Evolutionary conservation across 1,140 invertebrate species (phyloP).

Genomic region (Eubasilissa regina): DNA sequence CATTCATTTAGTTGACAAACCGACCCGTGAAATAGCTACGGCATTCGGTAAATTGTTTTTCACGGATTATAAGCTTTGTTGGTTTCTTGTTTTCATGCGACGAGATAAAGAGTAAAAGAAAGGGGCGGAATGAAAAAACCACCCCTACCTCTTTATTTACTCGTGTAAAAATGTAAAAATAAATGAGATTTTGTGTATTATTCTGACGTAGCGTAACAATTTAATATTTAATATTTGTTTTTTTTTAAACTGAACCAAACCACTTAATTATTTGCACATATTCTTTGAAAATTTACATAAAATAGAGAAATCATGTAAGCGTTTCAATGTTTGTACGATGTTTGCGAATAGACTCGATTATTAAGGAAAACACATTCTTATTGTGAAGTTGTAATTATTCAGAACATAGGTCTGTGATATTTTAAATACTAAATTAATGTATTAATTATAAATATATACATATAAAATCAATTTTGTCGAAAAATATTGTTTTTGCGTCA

Average conservation of each 20-base stretch:
- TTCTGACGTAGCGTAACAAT: neutral
- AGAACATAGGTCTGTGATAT: too few relatives aligned
- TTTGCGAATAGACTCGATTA: too few relatives aligned
- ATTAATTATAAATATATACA: too few relatives aligned
- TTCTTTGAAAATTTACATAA: too few relatives aligned
- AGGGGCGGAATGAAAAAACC: neutral
- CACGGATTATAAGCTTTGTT: slow-evolving; percentile 38
- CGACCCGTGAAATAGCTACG: slow-evolving; percentile 30
- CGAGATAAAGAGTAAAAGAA: slow-evolving; percentile 16
- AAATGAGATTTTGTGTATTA: neutral
- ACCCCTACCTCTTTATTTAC: slow-evolving; percentile 2
- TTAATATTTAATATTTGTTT: neutral
- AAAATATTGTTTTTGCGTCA: too few relatives aligned
- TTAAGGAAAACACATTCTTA: too few relatives aligned
- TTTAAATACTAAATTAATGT: too few relatives aligned
- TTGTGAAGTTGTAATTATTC: too few relatives aligned
- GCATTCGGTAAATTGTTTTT: slow-evolving; percentile 34
- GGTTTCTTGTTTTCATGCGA: slow-evolving; percentile 23
- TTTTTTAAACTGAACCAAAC: neutral
- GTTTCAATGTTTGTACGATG: too few relatives aligned
- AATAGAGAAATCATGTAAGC: too few relatives aligned
- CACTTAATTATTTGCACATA: neutral
- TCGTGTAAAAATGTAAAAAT: neutral
- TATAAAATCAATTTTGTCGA: too few relatives aligned
- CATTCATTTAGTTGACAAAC: slow-evolving; percentile 33